phyloP scores from a whole-genome alignment of 2,797 vertebrate species.

The Anolis apletophallus region DNA sequence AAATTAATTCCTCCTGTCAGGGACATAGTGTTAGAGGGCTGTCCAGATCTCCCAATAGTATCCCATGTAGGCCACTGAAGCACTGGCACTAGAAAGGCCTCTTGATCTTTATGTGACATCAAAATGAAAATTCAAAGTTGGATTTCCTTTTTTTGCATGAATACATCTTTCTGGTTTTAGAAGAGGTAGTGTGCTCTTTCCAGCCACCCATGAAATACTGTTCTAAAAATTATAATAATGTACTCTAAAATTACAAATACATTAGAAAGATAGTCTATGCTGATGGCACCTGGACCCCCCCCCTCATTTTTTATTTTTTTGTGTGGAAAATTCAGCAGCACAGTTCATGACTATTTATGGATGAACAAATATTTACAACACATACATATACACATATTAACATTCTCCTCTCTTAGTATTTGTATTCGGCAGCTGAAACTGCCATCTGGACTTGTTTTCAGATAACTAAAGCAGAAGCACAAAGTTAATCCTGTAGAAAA shows the following conservation, averaged over 20 bases:
- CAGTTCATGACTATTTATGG: slow-evolving; percentile 71
- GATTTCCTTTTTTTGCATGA: neutral
- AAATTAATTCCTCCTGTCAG: neutral
- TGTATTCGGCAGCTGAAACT: slow-evolving; percentile 69
- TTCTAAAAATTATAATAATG: too few relatives aligned
- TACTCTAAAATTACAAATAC: slow-evolving; percentile 22
- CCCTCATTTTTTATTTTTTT: too few relatives aligned
- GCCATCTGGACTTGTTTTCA: slow-evolving; percentile 81
- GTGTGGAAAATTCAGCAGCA: neutral
- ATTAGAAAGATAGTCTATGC: slow-evolving; percentile 61
- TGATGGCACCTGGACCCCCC: slow-evolving; percentile 34
- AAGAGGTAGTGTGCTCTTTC: too few relatives aligned
- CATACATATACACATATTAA: slow-evolving; percentile 71
- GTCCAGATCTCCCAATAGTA: neutral
- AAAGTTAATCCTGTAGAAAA: slow-evolving; percentile 80
- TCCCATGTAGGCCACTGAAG: neutral
- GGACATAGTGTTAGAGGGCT: too few relatives aligned
- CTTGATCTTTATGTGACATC: neutral
- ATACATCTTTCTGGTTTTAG: neutral
- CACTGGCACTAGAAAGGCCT: neutral
- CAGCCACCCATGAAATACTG: too few relatives aligned
- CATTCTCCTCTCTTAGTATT: slow-evolving; percentile 65
- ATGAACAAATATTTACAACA: slow-evolving; percentile 70
- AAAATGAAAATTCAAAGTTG: neutral
- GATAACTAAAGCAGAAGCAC: slow-evolving; percentile 77